These are phyloP conservation scores for Caenorhabditis sp. DNA, from an alignment of 2,888 invertebrate genomes.

Conservation along the genomic window DNA sequence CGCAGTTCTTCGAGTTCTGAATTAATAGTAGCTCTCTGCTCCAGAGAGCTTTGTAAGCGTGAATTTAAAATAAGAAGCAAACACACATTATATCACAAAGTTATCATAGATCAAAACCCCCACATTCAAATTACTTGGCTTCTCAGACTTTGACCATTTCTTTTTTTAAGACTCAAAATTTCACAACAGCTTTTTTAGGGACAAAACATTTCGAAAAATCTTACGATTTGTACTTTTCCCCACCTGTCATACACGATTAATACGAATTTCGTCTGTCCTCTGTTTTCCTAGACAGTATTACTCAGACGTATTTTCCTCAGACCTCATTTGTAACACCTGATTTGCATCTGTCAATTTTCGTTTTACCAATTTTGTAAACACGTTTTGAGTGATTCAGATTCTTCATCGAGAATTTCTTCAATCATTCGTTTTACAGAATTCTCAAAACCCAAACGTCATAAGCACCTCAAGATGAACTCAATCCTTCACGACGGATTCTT, in stretches of 20 bases:
- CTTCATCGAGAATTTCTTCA: background rate
- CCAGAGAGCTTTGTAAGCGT: no score
- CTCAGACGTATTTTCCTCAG: background rate
- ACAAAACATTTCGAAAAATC: background rate
- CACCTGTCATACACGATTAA: slow-evolving; percentile 10
- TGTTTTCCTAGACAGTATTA: background rate
- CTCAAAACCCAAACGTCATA: background rate
- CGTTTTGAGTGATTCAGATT: background rate
- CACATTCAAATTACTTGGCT: no score
- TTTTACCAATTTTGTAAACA: background rate
- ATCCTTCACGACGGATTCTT: slow-evolving; percentile 58
- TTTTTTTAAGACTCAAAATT: background rate
- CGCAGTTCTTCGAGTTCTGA: background rate
- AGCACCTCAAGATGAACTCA: slow-evolving; percentile 50
- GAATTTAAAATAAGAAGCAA: no score
- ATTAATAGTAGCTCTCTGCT: no score
- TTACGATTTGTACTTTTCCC: slow-evolving; percentile 4
- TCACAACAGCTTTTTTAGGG: background rate
- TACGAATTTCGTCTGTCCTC: background rate
- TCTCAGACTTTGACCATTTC: no score
- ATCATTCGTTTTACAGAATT: background rate
- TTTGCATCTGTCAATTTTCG: background rate
- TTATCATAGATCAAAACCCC: no score
- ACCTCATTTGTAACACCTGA: background rate
- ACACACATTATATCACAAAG: no score